Evolutionary conservation across 2,888 invertebrate genomes (phyloP).

Genomic region (Phortica magna): DNA sequence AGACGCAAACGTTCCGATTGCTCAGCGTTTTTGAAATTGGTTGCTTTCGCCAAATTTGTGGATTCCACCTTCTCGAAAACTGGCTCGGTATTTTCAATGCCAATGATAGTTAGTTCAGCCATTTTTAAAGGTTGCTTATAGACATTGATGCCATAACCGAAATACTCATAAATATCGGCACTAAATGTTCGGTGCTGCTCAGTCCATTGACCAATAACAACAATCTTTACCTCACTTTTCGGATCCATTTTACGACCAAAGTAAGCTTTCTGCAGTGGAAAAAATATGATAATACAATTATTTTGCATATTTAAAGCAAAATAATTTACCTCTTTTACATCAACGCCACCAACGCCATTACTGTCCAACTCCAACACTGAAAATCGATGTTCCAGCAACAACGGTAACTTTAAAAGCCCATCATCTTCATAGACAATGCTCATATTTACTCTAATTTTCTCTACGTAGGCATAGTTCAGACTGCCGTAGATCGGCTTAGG

Average conservation of each 20-base stretch:
- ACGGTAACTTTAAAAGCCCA: slow-evolving; percentile 56
- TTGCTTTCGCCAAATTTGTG: slow-evolving; percentile 58
- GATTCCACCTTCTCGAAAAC: slow-evolving; percentile 68
- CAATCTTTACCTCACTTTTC: slow-evolving; percentile 65
- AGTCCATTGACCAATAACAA: slow-evolving; percentile 74
- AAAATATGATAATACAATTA: background rate
- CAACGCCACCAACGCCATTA: slow-evolving; percentile 67
- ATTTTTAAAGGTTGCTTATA: slow-evolving; percentile 59
- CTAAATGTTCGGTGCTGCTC: slow-evolving; percentile 68
- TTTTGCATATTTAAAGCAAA: background rate
- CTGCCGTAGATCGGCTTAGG: slow-evolving; percentile 71
- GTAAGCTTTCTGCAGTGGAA: slow-evolving; percentile 61
- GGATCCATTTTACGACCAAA: slow-evolving; percentile 73
- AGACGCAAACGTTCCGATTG: background rate
- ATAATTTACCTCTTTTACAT: slow-evolving; percentile 61
- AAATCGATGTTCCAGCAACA: slow-evolving; percentile 69
- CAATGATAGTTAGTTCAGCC: slow-evolving; percentile 60
- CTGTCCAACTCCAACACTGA: slow-evolving; percentile 65
- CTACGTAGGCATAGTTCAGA: slow-evolving; percentile 69
- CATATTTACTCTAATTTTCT: slow-evolving; percentile 67
- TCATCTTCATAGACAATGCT: slow-evolving; percentile 54
- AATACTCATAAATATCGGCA: slow-evolving; percentile 73
- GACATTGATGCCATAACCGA: slow-evolving; percentile 66
- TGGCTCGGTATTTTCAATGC: slow-evolving; percentile 71
- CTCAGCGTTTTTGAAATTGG: slow-evolving; percentile 50